A percentile compares a stretch with the other conserved stretches of the same genome.
Evolutionary conservation across 2,797 vertebrate species (phyloP).

Genomic region (Sebastes elongatus): DNA sequence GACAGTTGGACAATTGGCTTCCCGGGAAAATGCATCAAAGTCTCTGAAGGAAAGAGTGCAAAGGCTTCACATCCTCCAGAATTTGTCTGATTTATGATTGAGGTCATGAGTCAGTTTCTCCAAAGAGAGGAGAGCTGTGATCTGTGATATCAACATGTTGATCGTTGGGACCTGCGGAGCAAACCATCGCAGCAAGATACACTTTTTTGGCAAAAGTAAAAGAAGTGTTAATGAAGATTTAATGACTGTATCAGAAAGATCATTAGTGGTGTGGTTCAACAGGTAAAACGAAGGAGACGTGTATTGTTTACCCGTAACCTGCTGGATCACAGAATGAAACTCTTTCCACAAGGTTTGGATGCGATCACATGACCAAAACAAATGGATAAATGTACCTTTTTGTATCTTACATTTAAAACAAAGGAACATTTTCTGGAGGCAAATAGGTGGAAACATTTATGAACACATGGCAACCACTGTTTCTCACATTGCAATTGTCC

Average conservation of each 20-base stretch:
- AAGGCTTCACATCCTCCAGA: background rate
- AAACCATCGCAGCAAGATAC: background rate
- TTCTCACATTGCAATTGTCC: background rate
- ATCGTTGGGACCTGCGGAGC: background rate
- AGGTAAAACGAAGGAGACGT: background rate
- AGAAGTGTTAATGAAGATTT: background rate
- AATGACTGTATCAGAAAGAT: background rate
- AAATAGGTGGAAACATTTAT: background rate
- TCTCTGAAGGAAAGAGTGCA: background rate
- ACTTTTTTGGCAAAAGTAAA: background rate
- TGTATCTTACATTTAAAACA: no score
- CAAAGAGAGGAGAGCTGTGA: background rate
- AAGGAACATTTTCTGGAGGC: no score
- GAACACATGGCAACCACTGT: background rate
- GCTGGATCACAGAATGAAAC: no score
- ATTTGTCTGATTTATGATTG: no score
- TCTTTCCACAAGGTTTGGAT: no score
- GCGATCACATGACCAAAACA: no score
- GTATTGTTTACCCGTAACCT: no score
- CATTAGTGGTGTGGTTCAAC: background rate
- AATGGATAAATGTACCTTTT: no score
- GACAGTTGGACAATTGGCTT: background rate
- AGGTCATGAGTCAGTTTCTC: background rate
- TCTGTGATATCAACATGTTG: background rate
- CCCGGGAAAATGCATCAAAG: background rate